phyloP scores from a whole-genome alignment of 2,888 invertebrate species.

The Alentia gelatinosa region DNA sequence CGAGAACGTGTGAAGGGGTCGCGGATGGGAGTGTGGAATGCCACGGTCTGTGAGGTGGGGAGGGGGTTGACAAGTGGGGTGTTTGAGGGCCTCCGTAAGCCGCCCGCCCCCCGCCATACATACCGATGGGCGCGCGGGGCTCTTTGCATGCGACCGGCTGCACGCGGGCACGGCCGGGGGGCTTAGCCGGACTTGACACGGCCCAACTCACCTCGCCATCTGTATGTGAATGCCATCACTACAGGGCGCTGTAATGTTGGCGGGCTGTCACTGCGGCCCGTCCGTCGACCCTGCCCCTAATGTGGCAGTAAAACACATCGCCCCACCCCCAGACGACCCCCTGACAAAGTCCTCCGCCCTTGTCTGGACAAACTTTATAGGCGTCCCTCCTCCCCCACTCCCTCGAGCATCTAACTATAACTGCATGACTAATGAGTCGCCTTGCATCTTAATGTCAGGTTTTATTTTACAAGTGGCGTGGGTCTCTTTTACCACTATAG shows the following conservation, averaged over 20 bases:
- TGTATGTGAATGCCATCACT: slow-evolving; percentile 32
- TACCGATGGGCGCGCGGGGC: slow-evolving; percentile 16
- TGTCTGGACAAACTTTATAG: not conserved
- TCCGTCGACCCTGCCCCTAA: not conserved
- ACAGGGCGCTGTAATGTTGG: slow-evolving; percentile 26
- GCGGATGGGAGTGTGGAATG: not conserved
- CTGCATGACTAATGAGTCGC: not conserved
- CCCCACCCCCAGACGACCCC: not conserved
- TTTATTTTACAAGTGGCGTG: too few species aligned
- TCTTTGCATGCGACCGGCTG: slow-evolving; percentile 14
- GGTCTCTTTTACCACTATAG: too few species aligned
- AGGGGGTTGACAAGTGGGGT: slow-evolving; percentile 33
- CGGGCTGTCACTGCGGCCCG: slow-evolving; percentile 5
- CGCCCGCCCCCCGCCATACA: not conserved
- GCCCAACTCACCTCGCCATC: not conserved
- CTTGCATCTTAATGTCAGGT: not conserved
- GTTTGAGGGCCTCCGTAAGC: slow-evolving; percentile 23
- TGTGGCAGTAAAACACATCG: slow-evolving; percentile 7
- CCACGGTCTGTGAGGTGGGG: not conserved
- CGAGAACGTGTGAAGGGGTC: not conserved
- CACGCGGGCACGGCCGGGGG: not conserved
- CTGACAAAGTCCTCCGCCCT: not conserved
- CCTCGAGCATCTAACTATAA: not conserved
- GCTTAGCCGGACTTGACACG: slow-evolving; percentile 45
- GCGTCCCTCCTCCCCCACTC: not conserved